A percentile compares a stretch with the other conserved stretches of the same genome.
These are phyloP conservation scores for Cylloceria caligata DNA, from an alignment of 2,888 invertebrate species.

Conservation along the genomic window DNA sequence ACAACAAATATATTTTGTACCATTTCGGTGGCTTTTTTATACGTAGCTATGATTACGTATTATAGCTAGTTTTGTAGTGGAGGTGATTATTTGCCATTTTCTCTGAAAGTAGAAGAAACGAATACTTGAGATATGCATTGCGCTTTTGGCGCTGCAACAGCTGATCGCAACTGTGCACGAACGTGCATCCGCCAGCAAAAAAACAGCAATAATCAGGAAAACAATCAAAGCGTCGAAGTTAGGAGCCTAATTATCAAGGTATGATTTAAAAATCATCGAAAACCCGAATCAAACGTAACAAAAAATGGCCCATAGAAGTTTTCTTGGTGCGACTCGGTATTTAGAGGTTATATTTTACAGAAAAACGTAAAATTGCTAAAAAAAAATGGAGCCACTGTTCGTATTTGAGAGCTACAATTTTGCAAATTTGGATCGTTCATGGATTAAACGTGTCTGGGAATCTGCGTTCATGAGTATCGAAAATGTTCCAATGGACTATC, in stretches of 20 bases:
- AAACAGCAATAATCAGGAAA: slow-evolving; percentile 36
- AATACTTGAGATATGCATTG: not conserved
- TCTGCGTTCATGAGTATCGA: slow-evolving; percentile 87
- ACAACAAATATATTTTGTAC: too few relatives aligned
- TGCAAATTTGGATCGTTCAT: slow-evolving; percentile 85
- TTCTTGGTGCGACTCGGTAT: not conserved
- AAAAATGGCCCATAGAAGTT: not conserved
- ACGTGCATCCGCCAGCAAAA: not conserved
- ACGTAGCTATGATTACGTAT: too few relatives aligned
- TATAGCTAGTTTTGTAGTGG: too few relatives aligned
- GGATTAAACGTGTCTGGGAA: slow-evolving; percentile 87
- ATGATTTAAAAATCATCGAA: not conserved
- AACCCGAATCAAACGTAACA: not conserved
- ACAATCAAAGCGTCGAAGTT: not conserved
- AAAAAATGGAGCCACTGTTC: slow-evolving; percentile 79
- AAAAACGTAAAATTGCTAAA: slow-evolving; percentile 5
- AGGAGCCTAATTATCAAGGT: not conserved
- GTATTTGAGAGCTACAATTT: slow-evolving; percentile 81
- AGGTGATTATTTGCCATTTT: too few relatives aligned
- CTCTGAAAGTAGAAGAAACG: too few relatives aligned
- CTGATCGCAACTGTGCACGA: slow-evolving; percentile 2
- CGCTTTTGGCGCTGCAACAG: not conserved
- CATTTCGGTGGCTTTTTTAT: too few relatives aligned
- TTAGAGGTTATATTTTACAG: slow-evolving; percentile 45
- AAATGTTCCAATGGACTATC: slow-evolving; percentile 85